Conservation (phyloP, 23 tunicate species). For the Oikopleura dioica region DNA sequence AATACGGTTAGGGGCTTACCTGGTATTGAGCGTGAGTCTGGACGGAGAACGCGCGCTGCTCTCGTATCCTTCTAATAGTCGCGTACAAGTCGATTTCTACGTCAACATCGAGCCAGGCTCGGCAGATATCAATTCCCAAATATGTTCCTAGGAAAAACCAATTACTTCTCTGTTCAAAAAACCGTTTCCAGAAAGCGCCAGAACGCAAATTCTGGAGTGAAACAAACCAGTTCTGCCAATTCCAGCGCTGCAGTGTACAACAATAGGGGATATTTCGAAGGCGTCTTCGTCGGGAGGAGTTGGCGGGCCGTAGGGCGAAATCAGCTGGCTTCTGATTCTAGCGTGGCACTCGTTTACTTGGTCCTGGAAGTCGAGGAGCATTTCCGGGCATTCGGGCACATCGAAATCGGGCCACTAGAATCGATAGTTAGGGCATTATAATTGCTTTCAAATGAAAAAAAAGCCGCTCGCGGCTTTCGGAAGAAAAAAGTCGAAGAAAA, state of each 20-base stretch:
- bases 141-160: background rate
- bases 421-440: background rate
- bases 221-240: background rate
- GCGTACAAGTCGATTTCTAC: background rate
- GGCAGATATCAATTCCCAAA: background rate
- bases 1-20: too few relatives aligned
- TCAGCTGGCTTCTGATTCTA: background rate
- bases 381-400: background rate
- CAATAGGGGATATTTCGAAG: background rate
- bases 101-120: background rate
- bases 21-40: background rate
- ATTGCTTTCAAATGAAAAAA: too few relatives aligned
- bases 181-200: too few relatives aligned
- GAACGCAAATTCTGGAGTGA: background rate
- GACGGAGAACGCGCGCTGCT: conserved; percentile 1
- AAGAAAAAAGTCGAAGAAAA: too few relatives aligned
- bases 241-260: conserved; percentile 7
- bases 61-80: background rate
- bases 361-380: conserved; percentile 6
- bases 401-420: conserved; percentile 11
- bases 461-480: too few relatives aligned
- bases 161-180: too few relatives aligned
- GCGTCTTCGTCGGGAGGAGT: background rate
- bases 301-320: conserved; percentile 1
- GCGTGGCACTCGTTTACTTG: background rate